Evolutionary conservation across 1,140 invertebrate species (phyloP), one percentile per base, ranked within the genome.

Genomic region (Hyles euphorbiae): DNA sequence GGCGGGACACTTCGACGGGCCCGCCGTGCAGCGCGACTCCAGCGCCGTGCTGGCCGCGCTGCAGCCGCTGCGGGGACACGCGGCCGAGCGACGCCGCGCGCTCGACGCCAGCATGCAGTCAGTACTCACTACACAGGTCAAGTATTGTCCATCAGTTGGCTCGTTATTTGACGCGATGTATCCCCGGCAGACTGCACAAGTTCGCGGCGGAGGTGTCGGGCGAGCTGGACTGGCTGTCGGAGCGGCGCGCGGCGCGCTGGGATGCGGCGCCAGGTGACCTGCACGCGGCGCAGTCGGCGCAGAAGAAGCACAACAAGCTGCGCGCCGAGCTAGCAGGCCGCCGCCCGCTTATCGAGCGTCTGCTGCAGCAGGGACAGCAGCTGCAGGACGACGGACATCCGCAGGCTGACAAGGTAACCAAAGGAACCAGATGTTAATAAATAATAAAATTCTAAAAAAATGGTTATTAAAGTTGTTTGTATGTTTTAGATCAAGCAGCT

Each of bases 151-250:
- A 22, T 22, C 22, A 22, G 22, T 22, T 22, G 22, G 22, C 2
- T 22, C 22, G 22, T 22, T 22, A 22, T 2, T 22, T 22, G 22
- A 22, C 22, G 22, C 22, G 22, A 48, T 5, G 5, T 48, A 11
- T n/a, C 3, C 57, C 70, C 52, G 81, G 91, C 55, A 92, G 95
- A 61, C 95, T 96, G 76, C 97, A 99, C 81, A 98, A 99, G 83
- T 98, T 99, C 88, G 94, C 94, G 33, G 98, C 98, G 79, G 97
- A 99, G 82, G 91, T 98, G 43, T 96, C 98, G 59, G 94, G 94
- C 0, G 98, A 99, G 85, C 90, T 98, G 70, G 96, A 98, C 78
- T 99, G 98, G 98, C 97, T 99, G 56, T 94, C 94, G 43, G 98
- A 99, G 82, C 95, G 97, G 66, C 78, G 95, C 56, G 94, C 95